A percentile compares a stretch with the other conserved stretches of the same genome.
Conservation (phyloP, 2,888 invertebrate species). For the Aelia acuminata region DNA sequence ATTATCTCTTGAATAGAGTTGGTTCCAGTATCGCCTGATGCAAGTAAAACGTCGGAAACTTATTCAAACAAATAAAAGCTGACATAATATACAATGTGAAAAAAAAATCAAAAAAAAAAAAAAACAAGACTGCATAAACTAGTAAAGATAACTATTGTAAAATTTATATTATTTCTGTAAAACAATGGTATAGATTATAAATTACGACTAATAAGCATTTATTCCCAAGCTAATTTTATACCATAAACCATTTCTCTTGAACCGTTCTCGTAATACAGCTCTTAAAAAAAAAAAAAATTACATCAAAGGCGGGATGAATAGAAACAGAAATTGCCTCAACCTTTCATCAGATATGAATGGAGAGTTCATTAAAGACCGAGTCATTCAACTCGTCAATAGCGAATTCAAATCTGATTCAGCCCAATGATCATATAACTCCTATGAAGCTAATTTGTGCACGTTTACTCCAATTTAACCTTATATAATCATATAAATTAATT, state of each 20-base stretch:
- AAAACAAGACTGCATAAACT: too few relatives aligned
- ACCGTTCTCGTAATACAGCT: neutral
- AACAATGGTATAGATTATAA: too few relatives aligned
- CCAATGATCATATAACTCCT: neutral
- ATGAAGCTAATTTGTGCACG: too few relatives aligned
- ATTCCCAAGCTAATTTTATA: neutral
- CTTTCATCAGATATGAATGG: conserved; percentile 3
- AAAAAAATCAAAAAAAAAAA: too few relatives aligned
- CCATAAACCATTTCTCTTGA: neutral
- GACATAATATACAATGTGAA: too few relatives aligned
- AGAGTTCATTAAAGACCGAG: neutral
- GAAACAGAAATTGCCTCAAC: neutral
- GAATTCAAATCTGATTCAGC: neutral
- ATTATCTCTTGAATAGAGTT: too few relatives aligned
- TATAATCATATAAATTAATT: too few relatives aligned
- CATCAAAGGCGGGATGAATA: neutral
- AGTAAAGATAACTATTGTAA: too few relatives aligned
- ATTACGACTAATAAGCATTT: neutral
- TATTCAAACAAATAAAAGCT: too few relatives aligned
- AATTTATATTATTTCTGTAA: too few relatives aligned
- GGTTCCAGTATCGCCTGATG: too few relatives aligned
- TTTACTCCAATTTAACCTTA: neutral
- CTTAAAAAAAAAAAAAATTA: neutral
- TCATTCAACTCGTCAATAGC: neutral
- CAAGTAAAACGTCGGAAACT: too few relatives aligned